Percentiles rank a stretch among this genome's conserved stretches.
phyloP scores from a whole-genome alignment of 2,113 vertebrate genomes.

The Corythornis vintsioides region DNA sequence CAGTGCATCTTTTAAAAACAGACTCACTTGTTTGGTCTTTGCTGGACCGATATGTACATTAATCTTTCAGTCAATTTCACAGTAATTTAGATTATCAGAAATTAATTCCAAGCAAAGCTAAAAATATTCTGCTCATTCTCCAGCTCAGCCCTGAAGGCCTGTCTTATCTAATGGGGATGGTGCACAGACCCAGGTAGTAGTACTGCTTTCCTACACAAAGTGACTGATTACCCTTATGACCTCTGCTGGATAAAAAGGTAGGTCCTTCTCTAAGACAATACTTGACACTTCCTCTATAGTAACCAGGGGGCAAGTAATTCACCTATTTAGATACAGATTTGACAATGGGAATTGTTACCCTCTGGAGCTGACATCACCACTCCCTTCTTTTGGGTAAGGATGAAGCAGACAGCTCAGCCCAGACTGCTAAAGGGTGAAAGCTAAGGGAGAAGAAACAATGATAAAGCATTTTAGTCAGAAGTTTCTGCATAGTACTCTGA shows the following conservation, averaged over 20 bases:
- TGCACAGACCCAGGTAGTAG: neutral
- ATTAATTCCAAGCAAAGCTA: slow-evolving; percentile 3
- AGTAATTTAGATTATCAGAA: slow-evolving; percentile 21
- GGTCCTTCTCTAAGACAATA: neutral
- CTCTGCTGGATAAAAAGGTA: neutral
- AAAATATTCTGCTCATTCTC: neutral
- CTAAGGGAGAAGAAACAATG: neutral
- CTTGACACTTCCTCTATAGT: neutral
- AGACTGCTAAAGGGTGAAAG: neutral
- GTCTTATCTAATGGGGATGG: neutral
- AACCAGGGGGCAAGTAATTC: neutral
- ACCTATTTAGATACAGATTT: neutral
- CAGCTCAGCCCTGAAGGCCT: neutral
- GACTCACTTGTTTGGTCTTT: neutral
- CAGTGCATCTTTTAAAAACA: neutral
- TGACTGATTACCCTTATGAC: neutral
- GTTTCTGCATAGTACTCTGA: neutral
- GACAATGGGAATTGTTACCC: neutral
- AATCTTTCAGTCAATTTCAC: slow-evolving; percentile 4
- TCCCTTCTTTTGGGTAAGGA: neutral
- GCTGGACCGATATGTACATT: neutral
- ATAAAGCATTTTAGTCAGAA: neutral
- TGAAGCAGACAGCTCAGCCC: neutral
- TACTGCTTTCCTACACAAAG: neutral
- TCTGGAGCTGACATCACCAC: neutral